A percentile compares a stretch with the other conserved stretches of the same genome.
Conservation (phyloP, 2,888 invertebrate genomes). For the Lottia scabra region DNA sequence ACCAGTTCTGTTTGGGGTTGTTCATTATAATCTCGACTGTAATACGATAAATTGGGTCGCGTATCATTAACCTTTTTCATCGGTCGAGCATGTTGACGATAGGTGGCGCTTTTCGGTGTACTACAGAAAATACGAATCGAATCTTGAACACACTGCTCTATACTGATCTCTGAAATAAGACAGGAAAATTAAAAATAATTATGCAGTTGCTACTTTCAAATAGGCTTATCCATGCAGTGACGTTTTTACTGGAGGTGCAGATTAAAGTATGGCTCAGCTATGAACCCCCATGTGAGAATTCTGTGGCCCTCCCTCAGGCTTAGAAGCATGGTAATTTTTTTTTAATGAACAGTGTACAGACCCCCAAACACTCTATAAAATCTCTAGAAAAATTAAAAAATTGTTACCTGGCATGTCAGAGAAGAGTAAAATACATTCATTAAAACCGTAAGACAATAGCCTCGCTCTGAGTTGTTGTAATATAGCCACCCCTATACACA, state of each 20-base stretch:
- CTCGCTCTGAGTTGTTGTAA: constrained; percentile 80
- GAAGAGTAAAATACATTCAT: constrained; percentile 97
- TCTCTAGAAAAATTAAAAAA: neutral
- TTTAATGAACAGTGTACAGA: too few species aligned
- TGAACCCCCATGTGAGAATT: too few species aligned
- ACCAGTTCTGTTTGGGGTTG: constrained; percentile 60
- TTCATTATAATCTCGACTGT: constrained; percentile 62
- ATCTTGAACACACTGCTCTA: constrained; percentile 90
- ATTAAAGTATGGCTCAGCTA: too few species aligned
- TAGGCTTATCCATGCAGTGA: too few species aligned
- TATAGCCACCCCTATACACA: constrained; percentile 94
- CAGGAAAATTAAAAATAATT: too few species aligned
- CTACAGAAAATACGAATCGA: constrained; percentile 86
- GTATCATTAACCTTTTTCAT: constrained; percentile 34
- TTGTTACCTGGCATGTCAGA: constrained; percentile 91
- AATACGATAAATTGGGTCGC: constrained; percentile 58
- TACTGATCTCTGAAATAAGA: constrained; percentile 82
- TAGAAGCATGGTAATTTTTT: too few species aligned
- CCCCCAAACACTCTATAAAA: too few species aligned
- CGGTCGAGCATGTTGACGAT: constrained; percentile 78
- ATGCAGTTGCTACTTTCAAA: too few species aligned
- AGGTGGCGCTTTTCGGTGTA: constrained; percentile 90
- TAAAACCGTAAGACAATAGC: constrained; percentile 88
- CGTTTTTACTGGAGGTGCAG: too few species aligned
- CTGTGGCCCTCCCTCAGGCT: too few species aligned